Base-by-base conservation (phyloP, 1,140 invertebrate genomes). In the Achroia grisella region DNA sequence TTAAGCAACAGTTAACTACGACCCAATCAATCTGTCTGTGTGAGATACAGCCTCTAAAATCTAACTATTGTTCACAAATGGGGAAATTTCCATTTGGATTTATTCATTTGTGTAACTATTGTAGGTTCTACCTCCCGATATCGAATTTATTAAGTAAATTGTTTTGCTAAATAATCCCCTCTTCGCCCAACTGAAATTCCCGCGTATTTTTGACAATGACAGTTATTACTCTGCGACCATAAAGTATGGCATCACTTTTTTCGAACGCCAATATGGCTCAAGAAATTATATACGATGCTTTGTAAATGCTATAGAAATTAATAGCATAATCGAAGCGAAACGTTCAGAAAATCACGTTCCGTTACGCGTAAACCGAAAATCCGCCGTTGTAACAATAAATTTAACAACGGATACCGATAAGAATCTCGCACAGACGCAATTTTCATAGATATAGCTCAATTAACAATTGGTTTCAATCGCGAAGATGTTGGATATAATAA, bases 61-160 rank as follows among this genome's bases (percentile, higher is more conserved):
- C 76, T 80, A 83, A 83, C 79, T 82, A 85, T 85, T 85, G 81
- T 85, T 81, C 77, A 65, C 65, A 63, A 77, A 77, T 78, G 79
- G 71, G 62, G 76, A 82, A 79, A 81, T 82, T 84, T 82, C 81
- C 75, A 82, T 82, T 85, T 69, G 75, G 70, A 85, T 82, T 85
- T 85, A 82, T 85, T 82, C 81, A 85, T 85, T 85, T 85, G 80
- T 84, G 71, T 82, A 84, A 81, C 80, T 75, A 80, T 84, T 84
- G 77, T 84, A 72, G 71, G 72, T 6, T 44, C 60, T 23, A 57
- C 63, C 62, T 65, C 65, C 62, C 68, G 58, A 65, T 72, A 73
- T 63, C 56, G 69, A 56, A 48, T 55, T 53, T 57, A 50, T 52
- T 49, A 13, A 37, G 17, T 23, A 23, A 37, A 37, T 37, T 37